Conservation (phyloP, 2,113 vertebrate species). For the Phycodurus eques region DNA sequence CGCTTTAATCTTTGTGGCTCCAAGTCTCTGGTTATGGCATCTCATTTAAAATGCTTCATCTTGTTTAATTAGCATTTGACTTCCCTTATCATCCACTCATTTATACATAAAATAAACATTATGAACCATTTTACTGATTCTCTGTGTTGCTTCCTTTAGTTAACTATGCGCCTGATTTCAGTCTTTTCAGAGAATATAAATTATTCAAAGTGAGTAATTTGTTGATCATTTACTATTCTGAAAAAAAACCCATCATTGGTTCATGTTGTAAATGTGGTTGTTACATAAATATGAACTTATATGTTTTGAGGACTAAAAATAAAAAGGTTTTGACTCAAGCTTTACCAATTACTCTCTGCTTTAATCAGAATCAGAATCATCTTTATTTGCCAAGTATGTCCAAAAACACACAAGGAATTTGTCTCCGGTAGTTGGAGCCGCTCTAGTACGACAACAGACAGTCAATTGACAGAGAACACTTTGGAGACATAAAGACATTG, state of each 20-base stretch:
- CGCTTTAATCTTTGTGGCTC: constrained; percentile 47
- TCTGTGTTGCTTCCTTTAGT: constrained; percentile 26
- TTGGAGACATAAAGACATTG: too few relatives aligned
- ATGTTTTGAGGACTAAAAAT: neutral
- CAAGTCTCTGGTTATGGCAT: constrained; percentile 62
- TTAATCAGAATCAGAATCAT: neutral
- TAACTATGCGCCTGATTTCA: neutral
- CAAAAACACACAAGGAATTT: too few relatives aligned
- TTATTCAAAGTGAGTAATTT: constrained; percentile 4
- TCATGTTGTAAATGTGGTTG: neutral
- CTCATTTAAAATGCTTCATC: constrained; percentile 56
- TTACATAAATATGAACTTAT: neutral
- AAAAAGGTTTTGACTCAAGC: neutral
- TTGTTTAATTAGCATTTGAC: constrained; percentile 45
- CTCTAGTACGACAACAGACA: too few relatives aligned
- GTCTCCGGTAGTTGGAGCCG: too few relatives aligned
- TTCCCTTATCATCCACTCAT: constrained; percentile 53
- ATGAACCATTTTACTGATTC: constrained; percentile 38
- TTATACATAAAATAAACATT: constrained; percentile 69
- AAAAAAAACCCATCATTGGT: neutral
- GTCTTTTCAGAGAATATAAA: neutral
- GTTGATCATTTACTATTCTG: neutral
- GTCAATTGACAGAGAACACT: too few relatives aligned
- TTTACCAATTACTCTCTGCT: neutral
- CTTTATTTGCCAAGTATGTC: too few relatives aligned